These are phyloP conservation scores for human DNA, from an alignment of 2,113 vertebrate genomes.

Conservation along the genomic window DNA sequence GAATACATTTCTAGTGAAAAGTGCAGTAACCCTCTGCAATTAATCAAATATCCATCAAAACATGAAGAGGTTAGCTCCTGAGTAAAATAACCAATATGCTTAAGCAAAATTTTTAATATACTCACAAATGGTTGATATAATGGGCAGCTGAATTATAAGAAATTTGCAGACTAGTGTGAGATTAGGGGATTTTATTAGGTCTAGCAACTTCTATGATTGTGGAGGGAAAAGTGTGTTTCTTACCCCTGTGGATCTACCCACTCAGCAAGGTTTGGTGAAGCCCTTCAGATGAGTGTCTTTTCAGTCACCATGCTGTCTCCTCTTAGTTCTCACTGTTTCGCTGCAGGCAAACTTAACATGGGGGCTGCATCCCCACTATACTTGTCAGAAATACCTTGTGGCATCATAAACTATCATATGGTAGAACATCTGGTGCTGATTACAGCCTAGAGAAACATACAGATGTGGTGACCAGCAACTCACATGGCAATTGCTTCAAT, in stretches of 20 bases:
- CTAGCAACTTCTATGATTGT: neutral
- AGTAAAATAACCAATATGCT: neutral
- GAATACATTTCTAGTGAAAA: neutral
- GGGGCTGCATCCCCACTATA: neutral
- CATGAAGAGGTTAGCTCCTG: neutral
- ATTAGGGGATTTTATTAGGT: neutral
- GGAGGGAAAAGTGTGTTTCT: neutral
- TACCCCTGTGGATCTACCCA: neutral
- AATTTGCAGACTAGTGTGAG: neutral
- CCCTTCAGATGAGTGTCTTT: neutral
- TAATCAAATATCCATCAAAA: neutral
- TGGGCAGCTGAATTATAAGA: neutral
- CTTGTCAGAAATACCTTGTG: constrained; percentile 12
- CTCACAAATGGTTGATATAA: neutral
- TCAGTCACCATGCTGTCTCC: neutral
- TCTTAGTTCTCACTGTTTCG: neutral
- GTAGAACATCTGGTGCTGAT: constrained; percentile 37
- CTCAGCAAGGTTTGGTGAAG: neutral
- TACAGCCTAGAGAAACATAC: constrained; percentile 24
- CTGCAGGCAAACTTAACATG: neutral
- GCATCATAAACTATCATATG: constrained; percentile 48
- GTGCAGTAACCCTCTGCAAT: neutral
- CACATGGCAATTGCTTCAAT: constrained; percentile 24
- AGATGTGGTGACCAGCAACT: constrained; percentile 44
- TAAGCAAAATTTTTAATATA: neutral